Percentiles rank a stretch among this genome's conserved stretches.
Conservation (phyloP, 2,797 vertebrate species). For the Spheniscus humboldti region DNA sequence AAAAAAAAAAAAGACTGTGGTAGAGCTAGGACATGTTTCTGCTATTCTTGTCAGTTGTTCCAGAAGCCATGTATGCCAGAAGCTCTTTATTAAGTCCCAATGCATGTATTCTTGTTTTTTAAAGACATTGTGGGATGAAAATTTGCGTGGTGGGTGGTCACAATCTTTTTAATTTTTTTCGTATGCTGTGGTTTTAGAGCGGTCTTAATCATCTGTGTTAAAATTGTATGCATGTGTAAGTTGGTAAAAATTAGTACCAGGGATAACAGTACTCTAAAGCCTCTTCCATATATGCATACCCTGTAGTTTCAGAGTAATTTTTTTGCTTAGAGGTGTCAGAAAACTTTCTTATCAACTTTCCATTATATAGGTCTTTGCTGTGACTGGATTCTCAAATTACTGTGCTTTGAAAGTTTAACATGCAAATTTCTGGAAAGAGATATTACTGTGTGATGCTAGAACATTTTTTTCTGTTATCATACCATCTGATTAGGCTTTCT, state of each 20-base stretch:
- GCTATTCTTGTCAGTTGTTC: slow-evolving; percentile 53
- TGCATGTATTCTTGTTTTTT: neutral
- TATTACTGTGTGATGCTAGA: neutral
- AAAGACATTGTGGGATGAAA: neutral
- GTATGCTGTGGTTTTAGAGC: neutral
- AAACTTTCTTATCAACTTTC: neutral
- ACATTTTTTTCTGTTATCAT: neutral
- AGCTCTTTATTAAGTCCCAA: slow-evolving; percentile 24
- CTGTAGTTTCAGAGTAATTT: neutral
- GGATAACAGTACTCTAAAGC: neutral
- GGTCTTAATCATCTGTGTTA: neutral
- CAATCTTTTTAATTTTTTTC: neutral
- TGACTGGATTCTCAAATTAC: neutral
- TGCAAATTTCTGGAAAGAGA: neutral
- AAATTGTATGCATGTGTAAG: neutral
- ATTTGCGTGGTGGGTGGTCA: slow-evolving; percentile 7
- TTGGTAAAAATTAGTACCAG: neutral
- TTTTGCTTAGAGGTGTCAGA: neutral
- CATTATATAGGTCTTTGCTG: neutral
- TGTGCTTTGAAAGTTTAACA: neutral
- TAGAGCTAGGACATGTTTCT: slow-evolving; percentile 60
- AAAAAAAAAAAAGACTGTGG: neutral
- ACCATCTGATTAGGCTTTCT: neutral
- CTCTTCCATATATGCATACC: neutral
- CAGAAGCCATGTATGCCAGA: slow-evolving; percentile 25